phyloP scores from a whole-genome alignment of 2,113 vertebrate species.

The Brachirus orientalis region DNA sequence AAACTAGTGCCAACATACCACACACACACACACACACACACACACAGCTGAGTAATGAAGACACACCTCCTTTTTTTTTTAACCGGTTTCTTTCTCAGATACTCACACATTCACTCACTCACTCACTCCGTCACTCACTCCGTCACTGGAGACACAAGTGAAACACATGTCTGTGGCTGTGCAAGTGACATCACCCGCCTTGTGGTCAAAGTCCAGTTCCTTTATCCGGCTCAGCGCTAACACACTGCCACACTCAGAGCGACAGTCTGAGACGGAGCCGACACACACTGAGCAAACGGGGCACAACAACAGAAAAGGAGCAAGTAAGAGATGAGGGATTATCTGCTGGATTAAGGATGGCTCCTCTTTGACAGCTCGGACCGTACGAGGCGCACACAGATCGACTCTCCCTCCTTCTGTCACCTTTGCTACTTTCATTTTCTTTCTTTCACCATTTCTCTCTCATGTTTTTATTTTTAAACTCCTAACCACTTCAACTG shows the following conservation, averaged over 20 bases:
- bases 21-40: neutral
- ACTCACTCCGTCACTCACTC: conserved; percentile 23
- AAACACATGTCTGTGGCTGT: conserved; percentile 70
- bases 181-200: conserved; percentile 81
- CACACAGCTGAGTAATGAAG: conserved; percentile 60
- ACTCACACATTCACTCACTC: conserved; percentile 25
- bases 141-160: conserved; percentile 24
- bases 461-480: too few relatives aligned
- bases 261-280: conserved; percentile 22
- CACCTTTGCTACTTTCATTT: neutral
- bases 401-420: conserved; percentile 23
- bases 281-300: conserved; percentile 5
- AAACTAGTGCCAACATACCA: conserved; percentile 18
- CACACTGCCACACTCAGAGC: conserved; percentile 56
- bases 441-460: too few relatives aligned
- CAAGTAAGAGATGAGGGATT: conserved; percentile 61
- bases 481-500: neutral
- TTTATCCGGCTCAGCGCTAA: conserved; percentile 76
- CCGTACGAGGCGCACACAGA: neutral
- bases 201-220: conserved; percentile 86
- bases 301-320: conserved; percentile 28
- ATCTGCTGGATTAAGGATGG: conserved; percentile 57
- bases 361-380: conserved; percentile 53
- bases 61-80: conserved; percentile 37
- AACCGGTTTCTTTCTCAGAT: conserved; percentile 14